Evolutionary conservation across 2,888 invertebrate species (phyloP), one percentile per base, ranked within the genome.

Genomic region (Protophormia terraenovae): DNA sequence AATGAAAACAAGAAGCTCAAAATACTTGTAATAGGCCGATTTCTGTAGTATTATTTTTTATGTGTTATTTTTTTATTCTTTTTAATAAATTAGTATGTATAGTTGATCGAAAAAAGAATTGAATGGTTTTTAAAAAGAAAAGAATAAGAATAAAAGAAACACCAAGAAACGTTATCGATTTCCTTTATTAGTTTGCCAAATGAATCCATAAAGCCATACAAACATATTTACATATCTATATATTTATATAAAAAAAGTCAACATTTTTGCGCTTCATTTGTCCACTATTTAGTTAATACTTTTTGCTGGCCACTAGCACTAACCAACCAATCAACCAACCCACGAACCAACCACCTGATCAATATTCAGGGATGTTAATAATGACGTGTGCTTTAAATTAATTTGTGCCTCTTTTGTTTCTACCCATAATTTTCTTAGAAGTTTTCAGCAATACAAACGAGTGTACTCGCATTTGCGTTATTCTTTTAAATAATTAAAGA

Each of bases 351-450:
- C n/a, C n/a, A n/a, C 73, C 85, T 85, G 73, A 85, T 85, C 85
- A 85, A 82, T 85, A 85, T 85, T 85, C 85, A 85, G 85, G 85
- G 85, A 85, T 85, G 85, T 85, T 82, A 73, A 77, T 82, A 82
- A 82, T 85, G 85, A 85, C 85, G 85, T 85, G 85, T 85, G 85
- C 85, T 85, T 85, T 85, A 85, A 85, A 85, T 85, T 85, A 85
- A 85, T 85, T 84, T 82, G 73, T 82, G 55, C 29, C 77, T 69
- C 83, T 83, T 78, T 78, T 78, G 78, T 78, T 78, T 69, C 47
- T 50, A 29, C 35, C 35, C 75, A 29, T 50, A 53, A 32, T 58
- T 76, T 83, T 85, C 85, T 78, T 41, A 85, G 81, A 85, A 85
- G 47, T 55, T 71, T 64, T 64, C 66, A 80, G 79, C 64, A 41